These are phyloP conservation scores for Polymixis lichenea DNA, from an alignment of 2,888 invertebrate species.

Conservation along the genomic window DNA sequence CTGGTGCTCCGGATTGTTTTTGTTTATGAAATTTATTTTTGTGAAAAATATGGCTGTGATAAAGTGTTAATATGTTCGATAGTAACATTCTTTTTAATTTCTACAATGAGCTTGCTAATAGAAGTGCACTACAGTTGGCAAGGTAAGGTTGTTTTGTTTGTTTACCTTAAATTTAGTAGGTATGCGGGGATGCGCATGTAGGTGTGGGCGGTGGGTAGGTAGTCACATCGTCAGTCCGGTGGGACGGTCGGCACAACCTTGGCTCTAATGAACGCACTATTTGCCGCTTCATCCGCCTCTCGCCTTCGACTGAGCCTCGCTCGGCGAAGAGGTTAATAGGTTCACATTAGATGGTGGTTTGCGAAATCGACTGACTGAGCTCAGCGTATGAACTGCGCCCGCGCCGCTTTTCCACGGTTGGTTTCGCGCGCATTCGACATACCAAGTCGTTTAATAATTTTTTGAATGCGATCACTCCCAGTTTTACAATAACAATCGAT, in stretches of 20 bases:
- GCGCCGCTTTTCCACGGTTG: slow-evolving; percentile 84
- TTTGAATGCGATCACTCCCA: slow-evolving; percentile 30
- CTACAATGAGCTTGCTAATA: slow-evolving; percentile 90
- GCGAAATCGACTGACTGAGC: slow-evolving; percentile 86
- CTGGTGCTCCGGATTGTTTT: slow-evolving; percentile 87
- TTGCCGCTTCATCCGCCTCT: slow-evolving; percentile 88
- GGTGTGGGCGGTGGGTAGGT: slow-evolving; percentile 69
- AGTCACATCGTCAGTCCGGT: slow-evolving; percentile 71
- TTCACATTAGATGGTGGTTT: slow-evolving; percentile 90
- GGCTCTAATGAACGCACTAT: slow-evolving; percentile 88
- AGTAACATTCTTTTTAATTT: slow-evolving; percentile 88
- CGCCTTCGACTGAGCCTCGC: slow-evolving; percentile 89
- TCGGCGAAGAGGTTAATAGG: slow-evolving; percentile 90
- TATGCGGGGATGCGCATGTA: slow-evolving; percentile 73
- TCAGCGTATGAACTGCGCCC: slow-evolving; percentile 80
- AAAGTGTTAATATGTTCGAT: slow-evolving; percentile 90
- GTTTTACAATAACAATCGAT: slow-evolving; percentile 3
- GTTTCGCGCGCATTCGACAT: slow-evolving; percentile 85
- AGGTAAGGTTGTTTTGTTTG: slow-evolving; percentile 86
- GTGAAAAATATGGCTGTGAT: slow-evolving; percentile 89
- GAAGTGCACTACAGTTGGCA: slow-evolving; percentile 90
- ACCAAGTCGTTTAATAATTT: slow-evolving; percentile 50
- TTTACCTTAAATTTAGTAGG: slow-evolving; percentile 81
- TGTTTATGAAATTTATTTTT: slow-evolving; percentile 79
- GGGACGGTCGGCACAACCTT: slow-evolving; percentile 86